Evolutionary conservation across 1,140 invertebrate species (phyloP).

Genomic region (Zaprionus kolodkinae): DNA sequence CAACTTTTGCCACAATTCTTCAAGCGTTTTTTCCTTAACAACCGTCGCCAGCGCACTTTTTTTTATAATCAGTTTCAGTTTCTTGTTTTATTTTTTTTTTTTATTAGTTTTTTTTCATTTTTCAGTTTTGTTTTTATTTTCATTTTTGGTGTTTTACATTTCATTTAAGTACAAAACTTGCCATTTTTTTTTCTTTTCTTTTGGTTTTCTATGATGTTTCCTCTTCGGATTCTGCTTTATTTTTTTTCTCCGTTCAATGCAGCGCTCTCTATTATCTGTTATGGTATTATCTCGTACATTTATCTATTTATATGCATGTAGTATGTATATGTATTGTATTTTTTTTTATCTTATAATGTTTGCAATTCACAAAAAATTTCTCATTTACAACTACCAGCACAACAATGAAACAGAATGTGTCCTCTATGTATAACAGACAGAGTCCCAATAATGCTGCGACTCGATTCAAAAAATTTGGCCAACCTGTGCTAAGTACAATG

Average conservation of each 20-base stretch:
- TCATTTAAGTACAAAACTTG: slow-evolving; percentile 69
- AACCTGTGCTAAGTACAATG: slow-evolving; percentile 62
- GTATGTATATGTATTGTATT: slow-evolving; percentile 18
- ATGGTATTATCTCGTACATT: slow-evolving; percentile 21
- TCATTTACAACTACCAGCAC: slow-evolving; percentile 65
- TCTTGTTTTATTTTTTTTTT: slow-evolving; percentile 32
- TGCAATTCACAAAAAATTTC: slow-evolving; percentile 58
- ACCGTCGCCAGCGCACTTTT: slow-evolving; percentile 69
- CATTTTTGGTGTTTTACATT: slow-evolving; percentile 71
- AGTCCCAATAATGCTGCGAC: slow-evolving; percentile 24
- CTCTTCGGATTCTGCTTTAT: slow-evolving; percentile 1
- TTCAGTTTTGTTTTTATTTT: slow-evolving; percentile 34
- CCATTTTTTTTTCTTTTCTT: slow-evolving; percentile 7
- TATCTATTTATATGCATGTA: slow-evolving; percentile 14
- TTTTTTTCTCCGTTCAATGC: background rate
- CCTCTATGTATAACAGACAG: slow-evolving; percentile 9
- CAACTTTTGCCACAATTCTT: slow-evolving; percentile 24
- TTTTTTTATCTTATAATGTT: slow-evolving; percentile 30
- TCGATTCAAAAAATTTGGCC: slow-evolving; percentile 62
- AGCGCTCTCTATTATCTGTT: slow-evolving; percentile 3
- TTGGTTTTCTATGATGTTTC: background rate
- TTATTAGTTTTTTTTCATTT: slow-evolving; percentile 20
- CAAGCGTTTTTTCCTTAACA: slow-evolving; percentile 50
- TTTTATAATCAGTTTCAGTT: slow-evolving; percentile 17
- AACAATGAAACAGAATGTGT: slow-evolving; percentile 55